Conservation (phyloP, 2,888 invertebrate species). For the Tetragonula carbonaria region DNA sequence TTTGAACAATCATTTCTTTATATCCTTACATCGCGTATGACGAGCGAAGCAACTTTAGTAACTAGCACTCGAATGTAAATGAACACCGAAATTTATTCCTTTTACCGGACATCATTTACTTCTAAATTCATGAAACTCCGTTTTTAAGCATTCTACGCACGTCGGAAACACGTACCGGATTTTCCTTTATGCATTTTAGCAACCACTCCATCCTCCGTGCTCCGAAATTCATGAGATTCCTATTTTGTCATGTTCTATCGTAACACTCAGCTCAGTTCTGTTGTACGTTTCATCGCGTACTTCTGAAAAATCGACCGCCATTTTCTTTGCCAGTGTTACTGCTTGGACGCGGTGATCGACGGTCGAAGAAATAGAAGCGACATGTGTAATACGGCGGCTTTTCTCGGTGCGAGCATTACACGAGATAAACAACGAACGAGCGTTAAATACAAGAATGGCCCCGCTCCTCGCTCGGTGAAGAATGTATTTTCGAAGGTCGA, state of each 20-base stretch:
- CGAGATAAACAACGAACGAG: background rate
- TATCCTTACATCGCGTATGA: background rate
- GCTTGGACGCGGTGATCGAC: background rate
- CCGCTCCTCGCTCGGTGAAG: background rate
- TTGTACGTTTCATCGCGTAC: background rate
- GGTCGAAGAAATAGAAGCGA: background rate
- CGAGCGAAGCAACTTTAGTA: background rate
- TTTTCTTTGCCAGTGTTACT: background rate
- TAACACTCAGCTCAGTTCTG: too few species aligned
- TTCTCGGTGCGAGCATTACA: background rate
- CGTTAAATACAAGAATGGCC: slow-evolving; percentile 17
- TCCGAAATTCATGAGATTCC: background rate
- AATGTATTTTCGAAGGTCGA: slow-evolving; percentile 47
- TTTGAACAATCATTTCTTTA: background rate
- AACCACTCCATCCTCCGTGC: background rate
- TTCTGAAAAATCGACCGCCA: background rate
- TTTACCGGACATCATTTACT: background rate
- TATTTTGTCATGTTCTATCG: background rate
- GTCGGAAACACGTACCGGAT: background rate
- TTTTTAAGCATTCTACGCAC: background rate
- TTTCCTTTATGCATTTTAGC: background rate
- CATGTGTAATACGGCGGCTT: background rate
- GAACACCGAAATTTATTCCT: background rate
- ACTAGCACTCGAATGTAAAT: background rate
- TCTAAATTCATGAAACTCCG: background rate